Evolutionary conservation across 2,797 vertebrate genomes (phyloP).

Genomic region (Mormyrus proboscirostris): DNA sequence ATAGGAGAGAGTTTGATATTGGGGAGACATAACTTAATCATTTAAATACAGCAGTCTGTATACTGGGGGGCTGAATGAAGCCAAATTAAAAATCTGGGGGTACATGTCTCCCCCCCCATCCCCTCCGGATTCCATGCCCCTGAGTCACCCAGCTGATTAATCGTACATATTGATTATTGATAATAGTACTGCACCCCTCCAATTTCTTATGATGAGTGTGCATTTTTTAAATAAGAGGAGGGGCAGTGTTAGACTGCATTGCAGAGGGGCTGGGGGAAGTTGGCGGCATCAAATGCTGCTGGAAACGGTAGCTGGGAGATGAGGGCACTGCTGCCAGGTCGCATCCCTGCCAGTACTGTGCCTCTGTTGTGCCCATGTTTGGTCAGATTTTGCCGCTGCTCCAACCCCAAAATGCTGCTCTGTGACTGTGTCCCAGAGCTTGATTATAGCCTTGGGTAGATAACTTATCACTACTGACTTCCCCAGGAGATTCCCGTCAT

Average conservation of each 20-base stretch:
- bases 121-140: neutral
- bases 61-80: neutral
- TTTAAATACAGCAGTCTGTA: neutral
- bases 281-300: neutral
- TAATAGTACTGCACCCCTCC: neutral
- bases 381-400: neutral
- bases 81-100: neutral
- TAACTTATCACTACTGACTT: neutral
- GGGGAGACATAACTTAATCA: neutral
- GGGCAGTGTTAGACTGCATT: neutral
- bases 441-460: neutral
- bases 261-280: neutral
- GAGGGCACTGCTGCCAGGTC: neutral
- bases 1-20: neutral
- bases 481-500: neutral
- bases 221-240: neutral
- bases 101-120: neutral
- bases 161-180: neutral
- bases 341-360: neutral
- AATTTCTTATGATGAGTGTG: neutral
- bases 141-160: neutral
- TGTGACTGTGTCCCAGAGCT: neutral
- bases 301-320: neutral
- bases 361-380: neutral
- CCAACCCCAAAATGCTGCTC: neutral